Evolutionary conservation across 1,140 invertebrate genomes (phyloP).

Genomic region (Penaeus vannamei): DNA sequence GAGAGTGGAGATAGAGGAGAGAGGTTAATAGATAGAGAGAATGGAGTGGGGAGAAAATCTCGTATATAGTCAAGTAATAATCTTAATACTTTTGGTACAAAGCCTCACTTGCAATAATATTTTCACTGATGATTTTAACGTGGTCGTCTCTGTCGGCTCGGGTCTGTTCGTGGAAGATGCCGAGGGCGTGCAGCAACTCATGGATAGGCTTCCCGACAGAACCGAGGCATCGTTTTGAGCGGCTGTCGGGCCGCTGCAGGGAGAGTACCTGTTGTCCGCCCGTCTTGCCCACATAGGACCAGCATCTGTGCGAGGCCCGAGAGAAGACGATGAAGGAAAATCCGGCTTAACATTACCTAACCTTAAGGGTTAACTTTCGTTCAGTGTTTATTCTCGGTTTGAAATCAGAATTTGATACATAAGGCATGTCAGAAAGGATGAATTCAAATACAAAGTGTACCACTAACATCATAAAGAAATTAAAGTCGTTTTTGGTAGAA

Average conservation of each 20-base stretch:
- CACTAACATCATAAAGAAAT: too few relatives aligned
- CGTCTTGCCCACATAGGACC: constrained; percentile 79
- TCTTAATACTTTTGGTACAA: not conserved
- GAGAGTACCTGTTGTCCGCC: constrained; percentile 80
- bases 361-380: too few relatives aligned
- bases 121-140: constrained; percentile 75
- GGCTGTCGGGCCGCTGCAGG: constrained; percentile 77
- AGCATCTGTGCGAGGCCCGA: constrained; percentile 75
- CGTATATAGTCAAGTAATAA: not conserved
- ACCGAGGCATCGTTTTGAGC: constrained; percentile 76
- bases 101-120: constrained; percentile 75
- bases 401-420: too few relatives aligned
- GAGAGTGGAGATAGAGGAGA: not conserved
- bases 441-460: too few relatives aligned
- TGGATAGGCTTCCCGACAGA: constrained; percentile 78
- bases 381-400: too few relatives aligned
- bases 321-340: not conserved
- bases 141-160: constrained; percentile 77
- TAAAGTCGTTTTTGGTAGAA: too few relatives aligned
- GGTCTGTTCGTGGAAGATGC: constrained; percentile 80
- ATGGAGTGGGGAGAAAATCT: not conserved
- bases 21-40: not conserved
- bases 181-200: constrained; percentile 79
- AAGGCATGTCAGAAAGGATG: too few relatives aligned
- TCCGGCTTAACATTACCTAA: not conserved